Evolutionary conservation across 2,797 vertebrate genomes (phyloP).

Genomic region (Antrozous pallidus): DNA sequence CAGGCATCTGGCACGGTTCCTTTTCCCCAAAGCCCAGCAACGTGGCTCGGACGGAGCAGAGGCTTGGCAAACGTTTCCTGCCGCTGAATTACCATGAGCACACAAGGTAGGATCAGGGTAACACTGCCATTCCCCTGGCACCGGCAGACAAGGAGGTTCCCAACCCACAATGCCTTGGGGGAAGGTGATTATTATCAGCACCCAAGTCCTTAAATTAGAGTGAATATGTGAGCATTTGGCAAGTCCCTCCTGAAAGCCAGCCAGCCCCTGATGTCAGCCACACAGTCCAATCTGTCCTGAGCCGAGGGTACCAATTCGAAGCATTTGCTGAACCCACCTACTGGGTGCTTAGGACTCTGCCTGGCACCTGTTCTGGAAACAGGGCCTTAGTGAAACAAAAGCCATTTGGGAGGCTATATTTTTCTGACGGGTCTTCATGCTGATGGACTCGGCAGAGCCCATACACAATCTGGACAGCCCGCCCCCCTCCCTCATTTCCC

Average conservation of each 20-base stretch:
- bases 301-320: conserved; percentile 53
- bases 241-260: conserved; percentile 57
- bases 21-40: neutral
- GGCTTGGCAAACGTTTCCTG: neutral
- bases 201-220: conserved; percentile 77
- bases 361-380: neutral
- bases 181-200: conserved; percentile 71
- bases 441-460: neutral
- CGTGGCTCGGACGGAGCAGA: neutral
- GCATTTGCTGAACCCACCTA: conserved; percentile 64
- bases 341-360: neutral
- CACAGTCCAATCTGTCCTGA: conserved; percentile 70
- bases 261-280: conserved; percentile 75
- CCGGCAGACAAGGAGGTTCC: conserved; percentile 61
- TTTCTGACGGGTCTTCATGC: neutral
- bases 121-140: conserved; percentile 31
- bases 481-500: neutral
- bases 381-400: neutral
- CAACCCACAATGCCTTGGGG: conserved; percentile 64
- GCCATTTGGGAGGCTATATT: neutral
- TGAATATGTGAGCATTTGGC: conserved; percentile 66
- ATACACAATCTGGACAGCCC: neutral
- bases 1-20: neutral
- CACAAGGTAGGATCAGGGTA: neutral
- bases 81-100: neutral